Evolutionary conservation across 2,888 invertebrate species (phyloP).

Genomic region (Chesias legatella): DNA sequence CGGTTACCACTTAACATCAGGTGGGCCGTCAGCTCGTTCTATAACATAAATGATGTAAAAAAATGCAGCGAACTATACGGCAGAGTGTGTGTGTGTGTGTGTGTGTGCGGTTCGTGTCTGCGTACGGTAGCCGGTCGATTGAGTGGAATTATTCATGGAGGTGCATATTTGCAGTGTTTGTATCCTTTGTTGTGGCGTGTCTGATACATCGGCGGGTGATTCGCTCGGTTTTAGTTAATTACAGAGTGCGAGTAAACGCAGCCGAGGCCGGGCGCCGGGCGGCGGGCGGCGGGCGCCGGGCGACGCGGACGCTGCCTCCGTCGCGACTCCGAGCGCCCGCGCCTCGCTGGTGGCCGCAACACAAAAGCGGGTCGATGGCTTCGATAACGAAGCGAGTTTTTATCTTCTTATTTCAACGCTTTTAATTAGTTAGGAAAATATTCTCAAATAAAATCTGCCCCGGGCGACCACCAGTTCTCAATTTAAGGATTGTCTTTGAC

Average conservation of each 20-base stretch:
- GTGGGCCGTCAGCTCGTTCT: too few relatives aligned
- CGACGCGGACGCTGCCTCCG: constrained; percentile 44
- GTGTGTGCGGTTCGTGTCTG: not conserved
- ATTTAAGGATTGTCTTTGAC: constrained; percentile 67
- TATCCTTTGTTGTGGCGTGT: constrained; percentile 51
- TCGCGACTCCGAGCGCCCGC: constrained; percentile 43
- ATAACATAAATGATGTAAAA: too few relatives aligned
- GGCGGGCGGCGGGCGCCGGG: constrained; percentile 22
- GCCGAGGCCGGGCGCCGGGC: constrained; percentile 35
- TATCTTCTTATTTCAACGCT: constrained; percentile 78
- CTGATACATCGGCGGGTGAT: constrained; percentile 41
- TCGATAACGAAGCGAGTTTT: constrained; percentile 76
- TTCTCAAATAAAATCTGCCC: constrained; percentile 75
- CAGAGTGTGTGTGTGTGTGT: not conserved
- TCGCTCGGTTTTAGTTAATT: constrained; percentile 73
- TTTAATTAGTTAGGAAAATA: constrained; percentile 81
- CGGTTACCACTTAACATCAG: too few relatives aligned
- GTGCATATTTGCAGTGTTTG: constrained; percentile 54
- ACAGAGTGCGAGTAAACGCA: constrained; percentile 63
- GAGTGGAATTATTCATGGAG: constrained; percentile 42
- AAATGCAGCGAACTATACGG: too few relatives aligned
- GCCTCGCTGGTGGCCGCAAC: constrained; percentile 58
- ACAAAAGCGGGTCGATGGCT: constrained; percentile 78
- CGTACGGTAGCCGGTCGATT: constrained; percentile 28
- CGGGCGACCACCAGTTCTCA: constrained; percentile 51